Evolutionary conservation across 53 echinoderm and acorn worm species (phyloP).

Genomic region (Zoroaster sp.): DNA sequence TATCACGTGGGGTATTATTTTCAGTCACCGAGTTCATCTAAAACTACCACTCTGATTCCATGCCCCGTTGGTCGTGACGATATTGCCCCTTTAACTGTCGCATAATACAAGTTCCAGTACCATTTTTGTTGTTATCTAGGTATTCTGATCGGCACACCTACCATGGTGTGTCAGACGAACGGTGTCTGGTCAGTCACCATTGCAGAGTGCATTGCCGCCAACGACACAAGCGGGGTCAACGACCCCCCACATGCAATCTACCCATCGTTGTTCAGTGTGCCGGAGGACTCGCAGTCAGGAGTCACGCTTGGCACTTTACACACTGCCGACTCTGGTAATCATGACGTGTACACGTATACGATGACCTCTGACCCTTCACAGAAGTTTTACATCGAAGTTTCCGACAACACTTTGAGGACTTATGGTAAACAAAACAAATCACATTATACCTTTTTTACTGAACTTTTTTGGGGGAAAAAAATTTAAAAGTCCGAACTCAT

Average conservation of each 20-base stretch:
- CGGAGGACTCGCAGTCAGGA: constrained; percentile 47
- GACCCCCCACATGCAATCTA: constrained; percentile 29
- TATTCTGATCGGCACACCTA: constrained; percentile 20
- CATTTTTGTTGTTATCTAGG: not conserved
- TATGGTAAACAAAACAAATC: too few relatives aligned
- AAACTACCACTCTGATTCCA: too few relatives aligned
- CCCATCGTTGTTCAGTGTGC: constrained; percentile 33
- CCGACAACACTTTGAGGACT: constrained; percentile 27
- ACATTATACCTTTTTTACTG: too few relatives aligned
- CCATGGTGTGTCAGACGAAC: constrained; percentile 47
- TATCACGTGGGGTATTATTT: too few relatives aligned
- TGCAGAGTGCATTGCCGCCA: constrained; percentile 52
- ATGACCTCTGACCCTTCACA: constrained; percentile 39
- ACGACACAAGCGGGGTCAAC: constrained; percentile 5
- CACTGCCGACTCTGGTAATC: constrained; percentile 27
- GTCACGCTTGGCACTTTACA: constrained; percentile 42
- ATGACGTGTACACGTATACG: constrained; percentile 23
- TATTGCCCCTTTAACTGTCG: too few relatives aligned
- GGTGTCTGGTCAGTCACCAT: constrained; percentile 38
- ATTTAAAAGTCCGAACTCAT: too few relatives aligned
- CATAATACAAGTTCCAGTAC: not conserved
- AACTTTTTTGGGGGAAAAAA: too few relatives aligned
- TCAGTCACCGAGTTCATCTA: too few relatives aligned
- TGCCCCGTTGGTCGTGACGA: too few relatives aligned
- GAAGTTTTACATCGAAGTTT: constrained; percentile 46